Evolutionary conservation across 2,797 vertebrate species (phyloP).

Genomic region (Enteromius treurensis): DNA sequence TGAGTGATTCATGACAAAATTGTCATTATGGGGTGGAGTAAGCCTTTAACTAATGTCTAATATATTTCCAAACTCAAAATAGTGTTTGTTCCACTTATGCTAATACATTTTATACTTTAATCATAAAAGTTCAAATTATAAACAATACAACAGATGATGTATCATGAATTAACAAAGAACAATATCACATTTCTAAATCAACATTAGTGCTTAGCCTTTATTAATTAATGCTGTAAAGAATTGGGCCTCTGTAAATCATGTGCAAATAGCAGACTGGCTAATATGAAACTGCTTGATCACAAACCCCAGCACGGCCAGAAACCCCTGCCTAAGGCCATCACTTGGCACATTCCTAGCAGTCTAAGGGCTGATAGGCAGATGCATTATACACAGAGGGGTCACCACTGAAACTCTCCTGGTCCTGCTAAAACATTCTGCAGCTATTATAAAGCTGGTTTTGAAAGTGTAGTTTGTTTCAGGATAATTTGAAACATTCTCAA

Average conservation of each 20-base stretch:
- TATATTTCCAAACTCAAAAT: neutral
- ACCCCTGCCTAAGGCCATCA: conserved; percentile 57
- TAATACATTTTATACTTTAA: neutral
- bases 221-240: neutral
- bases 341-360: conserved; percentile 67
- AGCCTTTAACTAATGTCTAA: neutral
- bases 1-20: too few species aligned
- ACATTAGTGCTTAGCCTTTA: neutral
- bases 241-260: neutral
- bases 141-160: neutral
- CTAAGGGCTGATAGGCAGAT: conserved; percentile 62
- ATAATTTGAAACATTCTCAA: conserved; percentile 7
- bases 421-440: conserved; percentile 16
- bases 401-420: conserved; percentile 54
- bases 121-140: neutral
- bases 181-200: neutral
- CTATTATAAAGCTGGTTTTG: conserved; percentile 3
- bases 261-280: neutral
- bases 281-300: neutral
- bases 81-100: neutral
- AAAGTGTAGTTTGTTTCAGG: neutral
- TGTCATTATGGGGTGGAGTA: too few species aligned
- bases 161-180: neutral
- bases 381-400: conserved; percentile 70
- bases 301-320: conserved; percentile 4